These are phyloP conservation scores for Cinclus cinclus DNA, from an alignment of 2,113 vertebrate species.

Conservation along the genomic window DNA sequence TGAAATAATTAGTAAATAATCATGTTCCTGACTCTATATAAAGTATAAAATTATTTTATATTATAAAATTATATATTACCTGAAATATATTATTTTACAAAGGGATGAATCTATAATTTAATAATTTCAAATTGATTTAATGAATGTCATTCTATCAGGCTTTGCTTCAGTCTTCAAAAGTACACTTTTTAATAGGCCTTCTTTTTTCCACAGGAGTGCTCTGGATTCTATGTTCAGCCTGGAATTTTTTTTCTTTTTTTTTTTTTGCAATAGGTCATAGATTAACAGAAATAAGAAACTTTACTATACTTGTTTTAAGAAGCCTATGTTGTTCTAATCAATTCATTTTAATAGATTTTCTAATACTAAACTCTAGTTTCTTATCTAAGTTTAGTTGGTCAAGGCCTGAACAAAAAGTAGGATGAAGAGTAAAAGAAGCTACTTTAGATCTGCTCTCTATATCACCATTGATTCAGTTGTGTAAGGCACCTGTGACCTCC, in stretches of 20 bases:
- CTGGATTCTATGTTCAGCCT: not conserved
- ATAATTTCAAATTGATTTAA: not conserved
- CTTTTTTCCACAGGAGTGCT: not conserved
- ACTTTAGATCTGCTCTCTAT: not conserved
- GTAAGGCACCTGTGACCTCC: not conserved
- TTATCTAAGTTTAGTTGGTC: not conserved
- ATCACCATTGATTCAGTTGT: not conserved
- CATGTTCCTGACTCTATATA: not conserved
- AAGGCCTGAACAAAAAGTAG: not conserved
- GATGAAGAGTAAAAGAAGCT: not conserved
- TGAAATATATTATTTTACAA: not conserved
- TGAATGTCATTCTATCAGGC: not conserved
- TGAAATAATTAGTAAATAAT: slow-evolving; percentile 9
- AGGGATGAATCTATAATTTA: not conserved
- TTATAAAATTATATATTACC: too few species aligned
- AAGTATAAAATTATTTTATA: too few species aligned
- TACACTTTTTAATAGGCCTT: not conserved
- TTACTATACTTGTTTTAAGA: not conserved
- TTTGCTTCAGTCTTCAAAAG: not conserved
- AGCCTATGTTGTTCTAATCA: not conserved
- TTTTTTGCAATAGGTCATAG: not conserved
- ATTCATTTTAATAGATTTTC: not conserved
- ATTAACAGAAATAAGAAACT: not conserved
- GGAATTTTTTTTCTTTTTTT: not conserved
- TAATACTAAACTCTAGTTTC: not conserved